Conservation (phyloP, 2,888 invertebrate genomes). For the Nomada flava region DNA sequence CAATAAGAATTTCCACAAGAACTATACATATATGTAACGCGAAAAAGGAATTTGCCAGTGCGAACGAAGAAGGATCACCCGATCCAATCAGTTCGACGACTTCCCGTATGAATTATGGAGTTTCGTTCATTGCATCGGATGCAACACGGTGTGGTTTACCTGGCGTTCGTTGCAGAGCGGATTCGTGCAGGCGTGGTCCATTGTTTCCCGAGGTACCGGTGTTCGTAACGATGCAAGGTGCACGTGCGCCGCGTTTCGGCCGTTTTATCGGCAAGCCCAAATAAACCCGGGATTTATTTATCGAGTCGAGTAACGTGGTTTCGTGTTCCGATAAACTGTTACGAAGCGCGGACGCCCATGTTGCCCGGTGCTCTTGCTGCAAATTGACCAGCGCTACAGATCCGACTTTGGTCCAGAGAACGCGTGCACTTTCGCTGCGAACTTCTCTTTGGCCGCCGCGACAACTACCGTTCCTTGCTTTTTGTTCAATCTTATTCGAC, state of each 20-base stretch:
- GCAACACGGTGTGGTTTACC: conserved; percentile 9
- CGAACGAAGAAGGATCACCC: background rate
- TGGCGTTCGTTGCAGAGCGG: conserved; percentile 8
- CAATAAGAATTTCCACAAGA: background rate
- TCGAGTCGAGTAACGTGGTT: conserved; percentile 69
- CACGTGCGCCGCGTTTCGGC: conserved; percentile 42
- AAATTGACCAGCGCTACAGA: too few relatives aligned
- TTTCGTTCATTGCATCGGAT: conserved; percentile 7
- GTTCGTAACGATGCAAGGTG: conserved; percentile 46
- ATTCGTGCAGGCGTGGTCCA: conserved; percentile 31
- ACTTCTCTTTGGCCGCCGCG: background rate
- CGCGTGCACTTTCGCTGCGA: background rate
- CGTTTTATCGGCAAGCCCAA: conserved; percentile 61
- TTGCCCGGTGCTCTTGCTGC: background rate
- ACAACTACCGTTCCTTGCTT: conserved; percentile 29
- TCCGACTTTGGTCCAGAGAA: background rate
- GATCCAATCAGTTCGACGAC: conserved; percentile 23
- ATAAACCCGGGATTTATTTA: conserved; percentile 74
- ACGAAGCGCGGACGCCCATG: conserved; percentile 70
- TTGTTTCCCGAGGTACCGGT: conserved; percentile 24
- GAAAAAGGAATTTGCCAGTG: background rate
- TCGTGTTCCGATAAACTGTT: conserved; percentile 71
- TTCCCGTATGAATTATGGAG: conserved; percentile 29
- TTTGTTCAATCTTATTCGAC: conserved; percentile 25
- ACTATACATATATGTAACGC: background rate